Evolutionary conservation across 2,797 vertebrate genomes (phyloP), one percentile per base, ranked within the genome.

Genomic region (Sebastes nivosus): DNA sequence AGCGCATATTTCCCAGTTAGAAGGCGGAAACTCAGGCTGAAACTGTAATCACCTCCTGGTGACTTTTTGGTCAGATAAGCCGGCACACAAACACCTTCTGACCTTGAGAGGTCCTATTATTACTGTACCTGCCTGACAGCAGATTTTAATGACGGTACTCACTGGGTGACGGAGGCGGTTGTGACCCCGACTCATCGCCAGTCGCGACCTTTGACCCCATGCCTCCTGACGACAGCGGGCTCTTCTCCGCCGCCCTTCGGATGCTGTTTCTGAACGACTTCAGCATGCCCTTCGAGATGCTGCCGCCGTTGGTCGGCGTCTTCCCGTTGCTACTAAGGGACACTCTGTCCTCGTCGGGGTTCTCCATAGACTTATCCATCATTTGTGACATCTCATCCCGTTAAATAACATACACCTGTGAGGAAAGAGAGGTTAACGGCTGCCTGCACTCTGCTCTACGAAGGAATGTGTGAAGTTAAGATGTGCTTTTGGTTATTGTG

Each of bases 141-240:
- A 66, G 59, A 20, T 0, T 29, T 30, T 75, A 2, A 75, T 13
- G 16, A 32, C 13, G 22, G 3, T 1, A 92, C 95, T 95, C 93
- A 96, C 95, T 82, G 66, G 89, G 87, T 18, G 93, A 95, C 3
- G 54, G 14, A 22, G 87, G 86, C 0, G 60, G 5, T 3, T 2
- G 57, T 3, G 54, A 70, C 7, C 11, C 74, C 0, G 8, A 18
- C 10, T 84, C 81, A 8, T 32, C 42, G 20, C 24, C 50, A 3
- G 7, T 25, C 1, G 29, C 81, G 75, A 46, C 74, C 85, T 90
- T 91, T 65, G 73, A 32, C 34, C 46, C 81, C 14, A 87, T 90
- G 12, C 50, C 61, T 11, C 57, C 75, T 0, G 76, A 18, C 0
- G 74, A 24, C 7, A 89, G 63, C 3, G 89, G 85, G 52, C 72